Conservation (phyloP, 1,140 invertebrate genomes). For the Drosophila ogumai region DNA sequence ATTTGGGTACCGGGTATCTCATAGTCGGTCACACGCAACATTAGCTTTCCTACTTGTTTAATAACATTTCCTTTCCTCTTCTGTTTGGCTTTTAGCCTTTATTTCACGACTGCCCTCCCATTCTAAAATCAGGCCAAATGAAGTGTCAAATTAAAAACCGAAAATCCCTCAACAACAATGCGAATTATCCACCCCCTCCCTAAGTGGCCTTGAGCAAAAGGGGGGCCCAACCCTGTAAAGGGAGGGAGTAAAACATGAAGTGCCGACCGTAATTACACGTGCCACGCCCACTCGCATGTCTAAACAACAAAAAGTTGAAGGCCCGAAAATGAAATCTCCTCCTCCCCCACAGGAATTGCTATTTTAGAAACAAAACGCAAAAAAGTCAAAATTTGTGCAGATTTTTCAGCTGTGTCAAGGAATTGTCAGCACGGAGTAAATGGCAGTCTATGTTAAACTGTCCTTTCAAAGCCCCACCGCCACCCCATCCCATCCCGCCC, state of each 20-base stretch:
- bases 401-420: constrained; percentile 81
- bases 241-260: constrained; percentile 46
- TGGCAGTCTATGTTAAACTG: constrained; percentile 61
- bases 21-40: neutral
- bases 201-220: constrained; percentile 58
- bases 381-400: constrained; percentile 60
- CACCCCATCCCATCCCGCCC: constrained; percentile 1
- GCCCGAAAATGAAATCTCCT: constrained; percentile 39
- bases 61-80: neutral
- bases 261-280: constrained; percentile 70
- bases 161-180: constrained; percentile 16
- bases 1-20: neutral
- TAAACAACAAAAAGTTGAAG: constrained; percentile 15
- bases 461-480: constrained; percentile 2
- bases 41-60: neutral
- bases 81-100: neutral
- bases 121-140: constrained; percentile 31
- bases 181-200: neutral
- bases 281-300: constrained; percentile 57
- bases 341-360: constrained; percentile 45
- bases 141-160: constrained; percentile 59
- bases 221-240: neutral
- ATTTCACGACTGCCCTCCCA: neutral
- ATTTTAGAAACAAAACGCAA: constrained; percentile 58
- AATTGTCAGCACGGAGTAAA: constrained; percentile 75